Conservation (phyloP, 1,140 invertebrate species). For the Eubasilissa regina region DNA sequence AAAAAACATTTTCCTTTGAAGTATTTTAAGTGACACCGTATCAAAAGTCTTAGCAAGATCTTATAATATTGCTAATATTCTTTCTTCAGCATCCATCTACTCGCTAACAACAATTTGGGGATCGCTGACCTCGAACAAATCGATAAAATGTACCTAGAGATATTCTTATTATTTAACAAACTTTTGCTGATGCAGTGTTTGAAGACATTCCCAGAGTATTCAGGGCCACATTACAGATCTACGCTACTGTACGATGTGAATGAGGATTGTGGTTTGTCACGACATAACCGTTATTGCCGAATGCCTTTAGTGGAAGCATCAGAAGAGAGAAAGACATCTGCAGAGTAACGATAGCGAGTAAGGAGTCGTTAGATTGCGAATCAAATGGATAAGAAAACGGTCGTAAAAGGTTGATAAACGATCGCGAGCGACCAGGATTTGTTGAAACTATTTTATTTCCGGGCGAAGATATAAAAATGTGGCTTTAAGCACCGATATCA, state of each 20-base stretch:
- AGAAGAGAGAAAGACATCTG: constrained; percentile 11
- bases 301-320: neutral
- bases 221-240: neutral
- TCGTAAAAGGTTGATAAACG: constrained; percentile 6
- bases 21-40: no score
- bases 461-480: no score
- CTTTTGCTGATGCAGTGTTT: neutral
- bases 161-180: no score
- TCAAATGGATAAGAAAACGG: constrained; percentile 13
- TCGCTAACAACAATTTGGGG: no score
- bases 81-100: no score
- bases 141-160: no score
- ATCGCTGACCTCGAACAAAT: no score
- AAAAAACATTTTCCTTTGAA: no score
- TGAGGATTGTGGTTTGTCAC: neutral
- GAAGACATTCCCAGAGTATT: constrained; percentile 9
- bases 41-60: no score
- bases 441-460: neutral
- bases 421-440: neutral
- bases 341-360: neutral
- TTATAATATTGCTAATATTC: no score
- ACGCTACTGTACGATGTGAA: neutral
- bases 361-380: neutral
- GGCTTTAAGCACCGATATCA: no score
- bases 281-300: constrained; percentile 7